Base-by-base conservation (phyloP, 2,797 vertebrate species). In the Alectoris magna region DNA sequence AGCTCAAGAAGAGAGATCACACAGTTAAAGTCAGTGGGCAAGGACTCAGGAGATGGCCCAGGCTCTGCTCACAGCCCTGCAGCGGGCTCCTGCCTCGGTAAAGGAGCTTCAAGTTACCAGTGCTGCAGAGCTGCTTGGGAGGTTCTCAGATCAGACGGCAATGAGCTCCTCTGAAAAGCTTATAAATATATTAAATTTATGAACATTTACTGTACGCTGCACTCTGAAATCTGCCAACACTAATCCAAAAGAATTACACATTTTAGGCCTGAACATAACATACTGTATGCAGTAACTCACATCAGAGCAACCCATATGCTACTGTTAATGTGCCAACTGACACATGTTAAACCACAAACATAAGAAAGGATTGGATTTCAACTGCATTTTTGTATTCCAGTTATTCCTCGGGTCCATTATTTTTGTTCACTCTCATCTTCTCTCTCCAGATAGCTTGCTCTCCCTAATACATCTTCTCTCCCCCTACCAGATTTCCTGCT, bases 211-310 rank as follows among this genome's bases (percentile, higher is more conserved):
- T 94, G 94, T 95, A 96, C 91, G 77, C 92, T 86, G 94, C 91
- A 95, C 89, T 89, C 91, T 94, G 94, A 96, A 96, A 96, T 95
- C 97, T 97, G 96, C 96, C 96, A 97, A 97, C 95, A 96, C 94
- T 96, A 97, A 97, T 97, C 97, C 97, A 97, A 96, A 96, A 96
- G 97, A 97, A 97, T 97, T 97, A 97, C 96, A 97, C 95, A 97
- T 96, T 97, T 97, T 96, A 97, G 96, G 95, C 95, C 96, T 97
- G 97, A 97, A 95, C 94, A 93, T 96, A 97, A 97, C 96, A 97
- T 96, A 97, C 97, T 97, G 96, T 96, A 96, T 97, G 96, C 95
- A 96, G 96, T 96, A 97, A 97, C 95, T 97, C 97, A 96, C 95
- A 97, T 97, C 96, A 96, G 96, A 97, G 95, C 95, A 97, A 96